Base-by-base conservation (phyloP, 2,888 invertebrate genomes). In the Parnassius orleans region DNA sequence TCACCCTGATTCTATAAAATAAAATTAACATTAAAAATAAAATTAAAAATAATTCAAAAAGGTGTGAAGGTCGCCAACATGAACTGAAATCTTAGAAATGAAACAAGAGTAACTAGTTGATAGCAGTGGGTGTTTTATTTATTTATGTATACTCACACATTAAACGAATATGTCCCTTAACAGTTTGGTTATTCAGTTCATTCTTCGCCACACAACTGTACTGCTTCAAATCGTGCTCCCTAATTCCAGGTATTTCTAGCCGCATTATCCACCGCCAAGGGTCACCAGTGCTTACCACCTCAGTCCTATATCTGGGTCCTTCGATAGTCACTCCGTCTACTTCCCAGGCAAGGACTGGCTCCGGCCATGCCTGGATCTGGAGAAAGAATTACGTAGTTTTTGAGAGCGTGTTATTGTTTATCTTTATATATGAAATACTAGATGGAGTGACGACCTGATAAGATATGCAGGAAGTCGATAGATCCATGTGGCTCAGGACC, bases 191-290 rank as follows among this genome's bases (percentile, higher is more conserved):
- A 68, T 96, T 95, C 33, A 96, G 89, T 69, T 96, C 95, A 78
- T 98, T 98, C 80, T 96, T 97, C 62, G 95, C 95, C 60, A 96
- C 94, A 78, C 98, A 98, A 78, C 95, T 94, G 83, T 97, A 98
- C 66, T 93, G 93, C 14, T 95, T 94, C 61, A 95, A 93, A 78
- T 98, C 98, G 60, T 93, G 87, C 7, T 92, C 87, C 48, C 93
- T 93, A 47, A 97, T 87, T 65, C 94, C 93, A 1, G 94, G 94
- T 57, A 98, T 94, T 74, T 95, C 96, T 53, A 98, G 87, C 63
- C 94, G 93, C 96, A 97, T 97, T 75, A 94, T 94, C 68, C 95
- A 94, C 81, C 96, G 93, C 86, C 94, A 94, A 0, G 86, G 83
- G 14, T 87, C 86, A 0, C 75, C 78, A 0, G 87, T 86, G 10